phyloP scores from a whole-genome alignment of 2,888 invertebrate genomes.

The Hypselothyrea guttata region DNA sequence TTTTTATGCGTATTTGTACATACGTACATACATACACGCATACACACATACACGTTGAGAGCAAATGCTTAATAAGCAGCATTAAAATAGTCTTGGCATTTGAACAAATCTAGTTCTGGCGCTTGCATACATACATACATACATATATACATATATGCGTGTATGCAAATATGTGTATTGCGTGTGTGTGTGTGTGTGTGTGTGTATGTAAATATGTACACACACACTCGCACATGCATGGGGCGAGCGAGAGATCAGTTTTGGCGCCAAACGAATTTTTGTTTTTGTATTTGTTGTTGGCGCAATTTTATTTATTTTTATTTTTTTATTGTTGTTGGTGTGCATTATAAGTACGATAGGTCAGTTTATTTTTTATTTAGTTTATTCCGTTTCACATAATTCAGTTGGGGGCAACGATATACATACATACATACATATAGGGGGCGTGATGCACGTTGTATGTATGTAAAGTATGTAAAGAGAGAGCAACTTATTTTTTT shows the following conservation, averaged over 20 bases:
- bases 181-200: neutral
- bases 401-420: too few species aligned
- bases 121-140: conserved; percentile 37
- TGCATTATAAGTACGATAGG: too few species aligned
- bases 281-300: conserved; percentile 3
- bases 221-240: conserved; percentile 1
- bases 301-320: neutral
- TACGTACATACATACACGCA: conserved; percentile 4
- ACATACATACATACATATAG: neutral
- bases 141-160: too few species aligned
- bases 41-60: conserved; percentile 1
- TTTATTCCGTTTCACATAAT: too few species aligned
- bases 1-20: conserved; percentile 4
- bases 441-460: too few species aligned
- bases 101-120: too few species aligned
- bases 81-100: too few species aligned
- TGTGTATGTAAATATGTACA: conserved; percentile 1
- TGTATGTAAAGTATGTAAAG: too few species aligned
- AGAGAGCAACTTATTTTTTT: too few species aligned
- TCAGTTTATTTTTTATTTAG: too few species aligned
- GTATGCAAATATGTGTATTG: conserved; percentile 4
- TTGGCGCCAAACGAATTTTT: conserved; percentile 49
- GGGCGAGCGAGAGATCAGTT: conserved; percentile 34
- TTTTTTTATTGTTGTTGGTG: neutral
- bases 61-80: neutral